Base-by-base conservation (phyloP, 2,888 invertebrate species). In the Trachelus troglodyta region DNA sequence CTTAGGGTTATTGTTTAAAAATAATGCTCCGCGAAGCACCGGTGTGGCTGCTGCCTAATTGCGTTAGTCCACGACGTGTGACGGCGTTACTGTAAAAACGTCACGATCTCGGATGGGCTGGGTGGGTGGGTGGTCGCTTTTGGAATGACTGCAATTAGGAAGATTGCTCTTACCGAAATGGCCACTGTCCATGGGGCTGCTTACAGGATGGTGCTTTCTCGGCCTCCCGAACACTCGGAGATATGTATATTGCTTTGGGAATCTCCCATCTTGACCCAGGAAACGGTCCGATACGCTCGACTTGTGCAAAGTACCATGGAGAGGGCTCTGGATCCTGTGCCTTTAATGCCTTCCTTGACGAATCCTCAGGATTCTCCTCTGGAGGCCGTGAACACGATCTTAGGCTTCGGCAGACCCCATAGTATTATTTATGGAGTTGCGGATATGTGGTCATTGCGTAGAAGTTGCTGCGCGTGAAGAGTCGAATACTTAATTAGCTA, bases 401-500 rank as follows among this genome's bases (percentile, higher is more conserved):
- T 6, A 6, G 40, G 15, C 40, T 40, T 40, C 15, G 4, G 15
- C 4, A 15, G 15, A 40, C 4, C 1, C 4, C 6, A 15, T 6
- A 1, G 40, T 40, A 40, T 40, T 40, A 40, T 15, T 15, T 15
- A 40, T 40, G 15, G 40, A 40, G 15, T 15, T 15, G 6, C 15
- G 40, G 15, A 40, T 15, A 6, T 40, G 4, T 15, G 15, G 15
- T 4, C 15, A 1, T 15, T 15, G 40, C 15, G 6, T 6, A 6
- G 40, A 71, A 35, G 31, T 69, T 69, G 35, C 35, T 56, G 68
- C 73, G 74, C 73, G 79, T 79, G 76, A 79, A 73, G 76, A n/a
- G 76, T 75, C 75, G 83, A 86, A 85, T 85, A 82, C 79, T 85
- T 85, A 86, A 86, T 86, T 84, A 75, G 85, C 85, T 85, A 83